These are phyloP conservation scores for Urocynchramus pylzowi DNA, from an alignment of 2,113 vertebrate genomes.

Conservation along the genomic window DNA sequence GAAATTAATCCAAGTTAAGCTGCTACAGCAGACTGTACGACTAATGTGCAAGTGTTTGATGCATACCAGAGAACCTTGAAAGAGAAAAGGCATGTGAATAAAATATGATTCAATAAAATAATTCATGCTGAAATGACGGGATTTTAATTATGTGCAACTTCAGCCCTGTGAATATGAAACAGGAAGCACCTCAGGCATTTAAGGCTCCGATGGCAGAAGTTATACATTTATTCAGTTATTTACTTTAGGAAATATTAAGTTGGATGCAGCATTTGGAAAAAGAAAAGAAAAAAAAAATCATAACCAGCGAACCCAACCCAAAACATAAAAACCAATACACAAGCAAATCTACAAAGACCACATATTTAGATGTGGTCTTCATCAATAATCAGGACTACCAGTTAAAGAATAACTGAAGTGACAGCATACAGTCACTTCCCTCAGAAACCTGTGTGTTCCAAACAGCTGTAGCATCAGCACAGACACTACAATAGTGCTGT, in stretches of 20 bases:
- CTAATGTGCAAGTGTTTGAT: background rate
- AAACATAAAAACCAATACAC: background rate
- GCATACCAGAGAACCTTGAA: background rate
- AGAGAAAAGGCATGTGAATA: constrained; percentile 3
- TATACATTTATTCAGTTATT: background rate
- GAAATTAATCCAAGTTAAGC: background rate
- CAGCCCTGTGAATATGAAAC: background rate
- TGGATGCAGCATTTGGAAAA: background rate
- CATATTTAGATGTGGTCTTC: background rate
- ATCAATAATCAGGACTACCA: background rate
- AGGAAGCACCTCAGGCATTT: background rate
- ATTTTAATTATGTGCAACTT: background rate
- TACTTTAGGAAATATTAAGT: background rate
- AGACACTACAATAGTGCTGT: background rate
- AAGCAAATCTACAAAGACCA: background rate
- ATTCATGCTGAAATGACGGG: background rate
- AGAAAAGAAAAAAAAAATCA: background rate
- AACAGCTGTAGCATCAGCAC: background rate
- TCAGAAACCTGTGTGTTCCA: background rate
- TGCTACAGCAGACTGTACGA: background rate
- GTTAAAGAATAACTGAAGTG: background rate
- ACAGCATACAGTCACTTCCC: background rate
- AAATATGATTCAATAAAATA: constrained; percentile 32
- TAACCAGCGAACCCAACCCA: background rate
- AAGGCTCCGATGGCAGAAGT: background rate